Conservation (phyloP, 2,113 vertebrate species). For the Zosterops hypoxanthus region DNA sequence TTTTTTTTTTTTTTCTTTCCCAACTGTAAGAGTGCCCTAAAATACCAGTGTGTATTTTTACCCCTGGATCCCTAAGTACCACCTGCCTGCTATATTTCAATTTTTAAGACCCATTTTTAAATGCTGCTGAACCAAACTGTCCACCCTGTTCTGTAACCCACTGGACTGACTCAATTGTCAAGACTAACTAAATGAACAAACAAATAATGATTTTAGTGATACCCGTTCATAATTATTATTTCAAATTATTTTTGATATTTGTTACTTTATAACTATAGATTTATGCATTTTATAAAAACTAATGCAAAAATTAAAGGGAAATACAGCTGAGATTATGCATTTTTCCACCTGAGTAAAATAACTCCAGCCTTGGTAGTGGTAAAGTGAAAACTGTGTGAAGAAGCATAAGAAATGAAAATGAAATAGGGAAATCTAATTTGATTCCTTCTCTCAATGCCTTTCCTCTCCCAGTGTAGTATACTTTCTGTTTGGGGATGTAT, state of each 20-base stretch:
- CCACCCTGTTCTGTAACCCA: neutral
- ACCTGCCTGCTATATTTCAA: neutral
- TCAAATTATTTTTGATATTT: neutral
- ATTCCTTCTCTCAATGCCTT: neutral
- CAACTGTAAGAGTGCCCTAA: neutral
- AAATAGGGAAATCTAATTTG: neutral
- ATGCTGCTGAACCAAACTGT: neutral
- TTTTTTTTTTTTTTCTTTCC: neutral
- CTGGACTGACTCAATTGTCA: neutral
- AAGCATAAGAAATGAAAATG: neutral
- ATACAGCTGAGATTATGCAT: neutral
- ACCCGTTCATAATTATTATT: neutral
- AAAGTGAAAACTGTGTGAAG: neutral
- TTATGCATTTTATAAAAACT: conserved; percentile 7
- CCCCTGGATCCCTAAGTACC: neutral
- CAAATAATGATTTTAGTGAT: neutral
- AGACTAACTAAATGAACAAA: conserved; percentile 13
- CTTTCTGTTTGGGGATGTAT: neutral
- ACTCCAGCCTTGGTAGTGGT: neutral
- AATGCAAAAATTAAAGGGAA: neutral
- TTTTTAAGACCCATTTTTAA: neutral
- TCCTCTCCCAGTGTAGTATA: neutral
- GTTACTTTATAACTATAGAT: neutral
- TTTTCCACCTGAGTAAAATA: neutral
- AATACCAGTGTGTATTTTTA: neutral